Percentiles rank a stretch among this genome's conserved stretches.
Conservation (phyloP, 2,888 invertebrate genomes). For the Labia minor region DNA sequence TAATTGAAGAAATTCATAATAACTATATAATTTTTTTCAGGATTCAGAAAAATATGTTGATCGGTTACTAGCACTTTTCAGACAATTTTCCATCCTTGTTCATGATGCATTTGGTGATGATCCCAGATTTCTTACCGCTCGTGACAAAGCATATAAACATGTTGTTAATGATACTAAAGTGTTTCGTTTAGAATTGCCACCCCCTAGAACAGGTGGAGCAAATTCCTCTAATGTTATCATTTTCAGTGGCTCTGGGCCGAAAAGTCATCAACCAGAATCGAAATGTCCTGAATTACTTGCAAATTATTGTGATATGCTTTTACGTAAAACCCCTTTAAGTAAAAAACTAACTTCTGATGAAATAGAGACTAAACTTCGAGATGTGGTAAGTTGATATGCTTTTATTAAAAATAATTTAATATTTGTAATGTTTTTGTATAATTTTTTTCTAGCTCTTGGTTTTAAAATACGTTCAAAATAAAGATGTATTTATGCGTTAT, state of each 20-base stretch:
- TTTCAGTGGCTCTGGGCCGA: not conserved
- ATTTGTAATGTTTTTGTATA: constrained; percentile 14
- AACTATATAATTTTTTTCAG: constrained; percentile 33
- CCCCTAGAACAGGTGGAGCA: not conserved
- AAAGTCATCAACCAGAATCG: constrained; percentile 70
- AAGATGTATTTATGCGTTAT: constrained; percentile 99
- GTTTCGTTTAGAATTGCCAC: constrained; percentile 47
- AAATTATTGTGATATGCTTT: constrained; percentile 98
- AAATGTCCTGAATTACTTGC: constrained; percentile 97
- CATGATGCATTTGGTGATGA: constrained; percentile 94
- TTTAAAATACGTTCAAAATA: constrained; percentile 97
- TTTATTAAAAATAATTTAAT: constrained; percentile 14
- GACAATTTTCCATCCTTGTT: constrained; percentile 81
- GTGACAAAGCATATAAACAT: constrained; percentile 94
- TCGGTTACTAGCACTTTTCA: constrained; percentile 81
- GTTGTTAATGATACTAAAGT: constrained; percentile 97
- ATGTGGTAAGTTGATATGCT: constrained; percentile 55
- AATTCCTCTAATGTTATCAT: not conserved
- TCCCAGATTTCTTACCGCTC: constrained; percentile 90
- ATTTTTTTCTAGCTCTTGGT: constrained; percentile 57
- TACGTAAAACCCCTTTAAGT: constrained; percentile 90
- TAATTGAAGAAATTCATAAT: not conserved
- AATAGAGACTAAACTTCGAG: constrained; percentile 83
- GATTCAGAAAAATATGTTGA: constrained; percentile 99
- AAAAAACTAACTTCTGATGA: constrained; percentile 93